Conservation (phyloP, 2,113 vertebrate genomes). For the Halichoerus grypus region DNA sequence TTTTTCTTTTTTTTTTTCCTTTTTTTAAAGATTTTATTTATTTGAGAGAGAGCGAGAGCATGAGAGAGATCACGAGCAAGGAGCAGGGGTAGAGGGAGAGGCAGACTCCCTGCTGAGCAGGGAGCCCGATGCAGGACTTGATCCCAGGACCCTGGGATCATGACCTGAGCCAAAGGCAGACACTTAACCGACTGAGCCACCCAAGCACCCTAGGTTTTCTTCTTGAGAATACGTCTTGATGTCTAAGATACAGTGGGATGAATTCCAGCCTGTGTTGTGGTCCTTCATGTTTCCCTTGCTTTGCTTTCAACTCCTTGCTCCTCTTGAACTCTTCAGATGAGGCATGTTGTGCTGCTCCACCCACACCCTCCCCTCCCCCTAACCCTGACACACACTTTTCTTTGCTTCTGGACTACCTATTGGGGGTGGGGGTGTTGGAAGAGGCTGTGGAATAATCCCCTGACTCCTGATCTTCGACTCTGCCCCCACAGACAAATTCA, state of each 20-base stretch:
- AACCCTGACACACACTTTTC: not conserved
- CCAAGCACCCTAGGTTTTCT: not conserved
- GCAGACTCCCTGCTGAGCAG: not conserved
- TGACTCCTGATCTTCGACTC: conserved; percentile 24
- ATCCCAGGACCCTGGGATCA: not conserved
- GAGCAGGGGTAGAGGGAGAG: not conserved
- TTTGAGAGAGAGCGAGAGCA: not conserved
- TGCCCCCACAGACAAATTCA: conserved; percentile 91
- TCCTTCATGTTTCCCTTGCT: not conserved
- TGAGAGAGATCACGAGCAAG: not conserved
- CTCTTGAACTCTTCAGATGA: not conserved
- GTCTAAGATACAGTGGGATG: not conserved
- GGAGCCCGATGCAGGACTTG: not conserved
- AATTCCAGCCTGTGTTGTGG: not conserved
- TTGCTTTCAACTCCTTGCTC: not conserved
- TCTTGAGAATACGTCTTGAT: not conserved
- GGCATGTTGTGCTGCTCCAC: not conserved
- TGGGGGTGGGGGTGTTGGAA: not conserved
- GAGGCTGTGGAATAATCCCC: not conserved
- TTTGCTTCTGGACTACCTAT: not conserved
- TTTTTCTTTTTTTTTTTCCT: too few relatives aligned
- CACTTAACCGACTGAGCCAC: not conserved
- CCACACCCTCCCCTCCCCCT: too few relatives aligned
- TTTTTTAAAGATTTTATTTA: not conserved
- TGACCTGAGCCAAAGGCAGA: not conserved